Percentiles rank a stretch among this genome's conserved stretches.
Evolutionary conservation across 2,888 invertebrate genomes (phyloP).

Genomic region (Colostygia pectinataria): DNA sequence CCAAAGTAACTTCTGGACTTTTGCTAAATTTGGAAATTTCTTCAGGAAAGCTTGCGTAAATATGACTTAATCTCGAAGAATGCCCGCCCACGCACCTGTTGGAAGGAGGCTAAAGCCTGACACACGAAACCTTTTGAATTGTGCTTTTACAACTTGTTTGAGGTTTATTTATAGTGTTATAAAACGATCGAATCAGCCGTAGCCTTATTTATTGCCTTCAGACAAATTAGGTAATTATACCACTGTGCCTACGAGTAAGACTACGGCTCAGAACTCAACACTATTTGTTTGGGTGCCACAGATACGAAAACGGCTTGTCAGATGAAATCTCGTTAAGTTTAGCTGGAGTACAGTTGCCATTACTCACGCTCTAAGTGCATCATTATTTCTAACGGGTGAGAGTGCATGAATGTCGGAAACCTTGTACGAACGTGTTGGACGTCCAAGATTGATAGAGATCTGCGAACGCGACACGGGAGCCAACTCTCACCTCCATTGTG

Average conservation of each 20-base stretch:
- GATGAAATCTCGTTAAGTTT: slow-evolving; percentile 24
- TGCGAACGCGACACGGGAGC: slow-evolving; percentile 62
- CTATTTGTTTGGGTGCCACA: background rate
- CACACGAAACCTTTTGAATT: slow-evolving; percentile 20
- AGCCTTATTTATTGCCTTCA: slow-evolving; percentile 19
- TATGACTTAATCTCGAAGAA: slow-evolving; percentile 33
- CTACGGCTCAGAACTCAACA: slow-evolving; percentile 2
- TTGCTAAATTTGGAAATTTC: slow-evolving; percentile 17
- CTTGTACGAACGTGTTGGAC: slow-evolving; percentile 47
- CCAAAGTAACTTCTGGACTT: slow-evolving; percentile 10
- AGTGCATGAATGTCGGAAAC: slow-evolving; percentile 58
- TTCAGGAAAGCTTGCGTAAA: slow-evolving; percentile 22
- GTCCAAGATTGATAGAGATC: slow-evolving; percentile 65
- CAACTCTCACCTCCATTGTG: slow-evolving; percentile 76
- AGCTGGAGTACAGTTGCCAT: slow-evolving; percentile 30
- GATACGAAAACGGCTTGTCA: slow-evolving; percentile 20
- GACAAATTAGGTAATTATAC: slow-evolving; percentile 24
- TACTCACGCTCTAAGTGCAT: slow-evolving; percentile 35
- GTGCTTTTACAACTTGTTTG: slow-evolving; percentile 21
- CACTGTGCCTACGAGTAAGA: background rate
- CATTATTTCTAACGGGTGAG: slow-evolving; percentile 41
- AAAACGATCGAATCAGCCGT: slow-evolving; percentile 26
- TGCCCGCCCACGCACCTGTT: slow-evolving; percentile 29
- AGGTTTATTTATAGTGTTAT: slow-evolving; percentile 20
- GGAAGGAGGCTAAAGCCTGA: slow-evolving; percentile 20